These are phyloP conservation scores for Fopius arisanus DNA, from an alignment of 1,140 invertebrate species.

Conservation along the genomic window DNA sequence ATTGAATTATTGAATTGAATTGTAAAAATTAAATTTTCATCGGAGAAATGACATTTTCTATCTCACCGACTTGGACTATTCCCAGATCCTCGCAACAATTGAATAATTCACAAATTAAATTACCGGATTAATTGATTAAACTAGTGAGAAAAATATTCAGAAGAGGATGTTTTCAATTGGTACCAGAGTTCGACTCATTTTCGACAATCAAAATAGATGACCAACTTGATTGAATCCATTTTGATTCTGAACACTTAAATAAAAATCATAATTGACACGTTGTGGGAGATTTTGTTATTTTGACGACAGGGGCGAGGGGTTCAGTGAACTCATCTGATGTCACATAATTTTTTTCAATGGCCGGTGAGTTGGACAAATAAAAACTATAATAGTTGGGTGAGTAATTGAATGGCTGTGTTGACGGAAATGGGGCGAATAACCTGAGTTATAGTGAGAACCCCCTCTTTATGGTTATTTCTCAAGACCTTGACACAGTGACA, in stretches of 20 bases:
- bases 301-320: background rate
- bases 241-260: background rate
- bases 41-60: too few species aligned
- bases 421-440: constrained; percentile 18
- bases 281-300: background rate
- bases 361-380: background rate
- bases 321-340: background rate
- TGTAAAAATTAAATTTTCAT: too few species aligned
- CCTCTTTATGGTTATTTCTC: constrained; percentile 11
- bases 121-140: background rate
- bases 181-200: background rate
- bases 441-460: background rate
- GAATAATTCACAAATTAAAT: background rate
- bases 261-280: constrained; percentile 5
- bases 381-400: background rate
- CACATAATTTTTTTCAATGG: background rate
- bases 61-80: too few species aligned
- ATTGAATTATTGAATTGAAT: too few species aligned
- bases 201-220: constrained; percentile 26
- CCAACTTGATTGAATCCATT: constrained; percentile 16
- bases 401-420: constrained; percentile 2
- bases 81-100: background rate
- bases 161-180: constrained; percentile 25
- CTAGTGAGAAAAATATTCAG: background rate
- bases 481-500: constrained; percentile 17